Base-by-base conservation (phyloP, 1,140 invertebrate genomes). In the Oreohelix idahoensis region DNA sequence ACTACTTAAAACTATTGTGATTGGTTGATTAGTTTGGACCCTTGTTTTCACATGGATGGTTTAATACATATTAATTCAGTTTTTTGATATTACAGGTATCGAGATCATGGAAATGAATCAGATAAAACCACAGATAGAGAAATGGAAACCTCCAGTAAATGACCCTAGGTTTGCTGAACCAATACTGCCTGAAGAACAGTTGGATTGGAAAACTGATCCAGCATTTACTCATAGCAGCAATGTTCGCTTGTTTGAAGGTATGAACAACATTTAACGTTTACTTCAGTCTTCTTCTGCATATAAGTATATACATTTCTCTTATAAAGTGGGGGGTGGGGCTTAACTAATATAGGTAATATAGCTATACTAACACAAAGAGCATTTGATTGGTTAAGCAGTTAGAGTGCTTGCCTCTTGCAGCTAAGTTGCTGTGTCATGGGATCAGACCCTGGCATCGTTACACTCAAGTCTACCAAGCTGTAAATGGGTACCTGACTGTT, bases 71-170 rank as follows among this genome's bases (percentile, higher is more conserved):
- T 17, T 74, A 8, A 38, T 49, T 8, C 17, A 11, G 45, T 42
- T 73, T 36, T 74, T 26, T 53, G 17, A 38, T 69, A 35, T 71
- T 26, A 32, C 66, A 85, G 84, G 84, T 69, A 51, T 77, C 17
- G n/a, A 80, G 39, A 35, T 85, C 20, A 58, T 85, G 10, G 81
- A 85, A 29, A 35, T 74, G 35, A 77, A 39, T 26, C 23, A 83
- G 23, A 29, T 58, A 1, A 79, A 79, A 36, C 70, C 66, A 23
- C n/a, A 45, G 8, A 2, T 35, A 11, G 32, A 58, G 17, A 51
- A 38, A 11, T 85, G 84, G 84, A 29, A 10, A 17, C 81, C 81
- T 11, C 84, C 84, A 32, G 84, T 85, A 20, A 73, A 85, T 63
- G 84, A 85, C 63, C 81, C 81, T 8, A 77, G 84, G 11, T 85